Base-by-base conservation (phyloP, 2,888 invertebrate species). In the Aspidiotus destructor region DNA sequence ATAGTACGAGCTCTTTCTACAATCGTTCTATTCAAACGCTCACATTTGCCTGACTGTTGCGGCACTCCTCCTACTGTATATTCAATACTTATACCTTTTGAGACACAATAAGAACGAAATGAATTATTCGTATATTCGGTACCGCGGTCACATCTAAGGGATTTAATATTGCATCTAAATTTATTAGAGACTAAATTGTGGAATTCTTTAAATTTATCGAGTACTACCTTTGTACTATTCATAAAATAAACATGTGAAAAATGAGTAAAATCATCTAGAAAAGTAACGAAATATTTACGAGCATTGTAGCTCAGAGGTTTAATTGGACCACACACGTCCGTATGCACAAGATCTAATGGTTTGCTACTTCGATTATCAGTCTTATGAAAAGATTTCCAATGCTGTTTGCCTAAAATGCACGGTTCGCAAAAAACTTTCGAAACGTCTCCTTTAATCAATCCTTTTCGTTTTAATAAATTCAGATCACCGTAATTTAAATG, bases 21-120 rank as follows among this genome's bases (percentile, higher is more conserved):
- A 13, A 63, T 13, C 10, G 63, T 52, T 16, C 63, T 41, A 63
- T 63, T 63, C 7, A 52, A 16, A n/a, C 63, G 9, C 40, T 63
- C 63, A 52, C 52, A 52, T 8, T 44, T 41, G n/a, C 63, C 52
- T 52, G 48, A 52, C 17, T 13, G 16, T 17, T 48, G 63, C 9
- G 48, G 17, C 11, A 6, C 8, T 17, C 53, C 7, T 7, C 9
- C 9, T 16, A 63, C 15, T 16, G 63, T 52, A 7, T 7, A 7
- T 41, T 52, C 42, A 10, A 63, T 52, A 7, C 28, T 8, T 52
- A 52, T 53, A 8, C 63, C 63, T 28, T 63, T 63, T 28, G 16
- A 9, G 7, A 10, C 17, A 62, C 62, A 62, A 62, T 16, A 62
- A 8, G 7, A 15, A 42, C n/a, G n/a, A 9, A 61, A n/a, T 11